Evolutionary conservation across 2,888 invertebrate species (phyloP).

Genomic region (Selenia dentaria): DNA sequence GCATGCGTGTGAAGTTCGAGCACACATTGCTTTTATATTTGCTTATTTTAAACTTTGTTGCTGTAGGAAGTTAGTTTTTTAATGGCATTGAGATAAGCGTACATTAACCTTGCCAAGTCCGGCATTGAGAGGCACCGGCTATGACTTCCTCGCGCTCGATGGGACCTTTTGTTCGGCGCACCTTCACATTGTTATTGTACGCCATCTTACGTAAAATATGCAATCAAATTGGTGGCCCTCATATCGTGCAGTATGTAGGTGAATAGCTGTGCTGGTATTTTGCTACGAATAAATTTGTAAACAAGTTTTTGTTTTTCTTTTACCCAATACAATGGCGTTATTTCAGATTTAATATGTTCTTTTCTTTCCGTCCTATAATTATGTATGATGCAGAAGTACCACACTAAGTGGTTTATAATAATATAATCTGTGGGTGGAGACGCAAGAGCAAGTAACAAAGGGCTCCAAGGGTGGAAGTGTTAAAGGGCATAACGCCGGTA

Average conservation of each 20-base stretch:
- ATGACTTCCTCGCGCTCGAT: conserved; percentile 36
- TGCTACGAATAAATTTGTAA: conserved; percentile 17
- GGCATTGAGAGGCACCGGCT: conserved; percentile 19
- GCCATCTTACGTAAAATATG: conserved; percentile 36
- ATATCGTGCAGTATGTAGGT: conserved; percentile 25
- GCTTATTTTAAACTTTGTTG: background rate
- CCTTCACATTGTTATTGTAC: conserved; percentile 37
- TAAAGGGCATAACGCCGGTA: too few relatives aligned
- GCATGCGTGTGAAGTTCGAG: conserved; percentile 54
- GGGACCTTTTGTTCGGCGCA: conserved; percentile 42
- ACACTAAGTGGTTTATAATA: too few relatives aligned
- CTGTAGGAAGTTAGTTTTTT: too few relatives aligned
- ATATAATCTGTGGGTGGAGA: too few relatives aligned
- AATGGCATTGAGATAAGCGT: too few relatives aligned
- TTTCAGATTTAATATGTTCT: background rate
- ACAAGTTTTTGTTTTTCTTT: conserved; percentile 12
- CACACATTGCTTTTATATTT: conserved; percentile 23
- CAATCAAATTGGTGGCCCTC: conserved; percentile 30
- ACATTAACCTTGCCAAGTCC: conserved; percentile 23
- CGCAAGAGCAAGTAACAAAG: too few relatives aligned
- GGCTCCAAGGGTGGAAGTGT: too few relatives aligned
- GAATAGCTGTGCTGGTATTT: conserved; percentile 21
- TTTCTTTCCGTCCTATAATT: too few relatives aligned
- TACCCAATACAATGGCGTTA: background rate
- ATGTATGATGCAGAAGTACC: too few relatives aligned